A percentile compares a stretch with the other conserved stretches of the same genome.
Evolutionary conservation across 2,797 vertebrate genomes (phyloP).

Genomic region (Coendou prehensilis): DNA sequence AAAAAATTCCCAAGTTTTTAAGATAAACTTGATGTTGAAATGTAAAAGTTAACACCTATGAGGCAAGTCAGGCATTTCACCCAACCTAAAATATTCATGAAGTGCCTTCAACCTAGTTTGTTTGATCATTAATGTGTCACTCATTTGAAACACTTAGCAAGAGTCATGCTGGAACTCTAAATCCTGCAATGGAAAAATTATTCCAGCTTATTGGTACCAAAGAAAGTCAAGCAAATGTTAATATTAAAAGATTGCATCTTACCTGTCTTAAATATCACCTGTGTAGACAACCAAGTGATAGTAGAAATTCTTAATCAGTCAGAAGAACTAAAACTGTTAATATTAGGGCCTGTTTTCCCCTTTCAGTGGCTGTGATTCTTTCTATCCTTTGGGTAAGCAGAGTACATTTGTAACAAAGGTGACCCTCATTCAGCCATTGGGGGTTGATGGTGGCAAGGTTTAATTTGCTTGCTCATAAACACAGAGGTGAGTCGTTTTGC

Average conservation of each 20-base stretch:
- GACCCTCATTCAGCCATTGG: constrained; percentile 48
- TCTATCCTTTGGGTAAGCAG: constrained; percentile 4
- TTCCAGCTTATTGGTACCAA: background rate
- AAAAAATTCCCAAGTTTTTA: background rate
- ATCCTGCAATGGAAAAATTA: background rate
- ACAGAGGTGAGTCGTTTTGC: background rate
- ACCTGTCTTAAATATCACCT: background rate
- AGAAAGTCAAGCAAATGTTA: background rate
- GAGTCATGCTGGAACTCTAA: background rate
- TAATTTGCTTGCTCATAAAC: constrained; percentile 34
- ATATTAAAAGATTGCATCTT: constrained; percentile 64
- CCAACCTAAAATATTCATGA: background rate
- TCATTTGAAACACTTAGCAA: background rate
- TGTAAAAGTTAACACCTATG: background rate
- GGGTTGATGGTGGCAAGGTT: constrained; percentile 2
- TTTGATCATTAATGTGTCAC: background rate
- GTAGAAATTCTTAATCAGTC: background rate
- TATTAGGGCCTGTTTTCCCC: background rate
- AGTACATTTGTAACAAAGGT: background rate
- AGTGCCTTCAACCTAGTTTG: background rate
- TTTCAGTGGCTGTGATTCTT: background rate
- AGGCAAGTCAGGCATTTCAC: background rate
- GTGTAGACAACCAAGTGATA: constrained; percentile 27
- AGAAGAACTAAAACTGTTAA: constrained; percentile 56
- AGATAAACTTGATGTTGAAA: constrained; percentile 21